Evolutionary conservation across 2,797 vertebrate species (phyloP).

Genomic region (Sardinella longiceps): DNA sequence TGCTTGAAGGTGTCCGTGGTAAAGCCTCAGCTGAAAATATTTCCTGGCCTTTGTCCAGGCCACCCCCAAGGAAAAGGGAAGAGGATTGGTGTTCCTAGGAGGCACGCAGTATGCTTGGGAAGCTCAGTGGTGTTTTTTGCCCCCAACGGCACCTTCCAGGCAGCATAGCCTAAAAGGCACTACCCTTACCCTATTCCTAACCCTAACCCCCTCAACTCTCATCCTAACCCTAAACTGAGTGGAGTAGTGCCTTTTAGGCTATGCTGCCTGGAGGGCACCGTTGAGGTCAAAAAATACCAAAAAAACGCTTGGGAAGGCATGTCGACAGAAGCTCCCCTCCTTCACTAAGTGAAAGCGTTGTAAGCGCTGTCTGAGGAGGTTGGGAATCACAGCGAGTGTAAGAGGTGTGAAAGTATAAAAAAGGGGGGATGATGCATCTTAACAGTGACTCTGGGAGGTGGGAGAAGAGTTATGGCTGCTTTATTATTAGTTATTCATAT

Average conservation of each 20-base stretch:
- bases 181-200: no score
- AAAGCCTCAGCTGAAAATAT: not conserved
- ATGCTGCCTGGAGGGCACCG: no score
- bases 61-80: not conserved
- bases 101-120: not conserved
- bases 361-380: not conserved
- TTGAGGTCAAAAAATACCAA: no score
- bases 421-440: not conserved
- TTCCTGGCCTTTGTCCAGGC: not conserved
- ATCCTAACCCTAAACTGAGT: no score
- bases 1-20: not conserved
- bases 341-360: not conserved
- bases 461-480: not conserved
- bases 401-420: not conserved
- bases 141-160: no score
- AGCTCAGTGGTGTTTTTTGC: no score
- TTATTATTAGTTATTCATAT: conserved; percentile 5
- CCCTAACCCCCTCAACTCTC: no score
- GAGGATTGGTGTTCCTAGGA: not conserved
- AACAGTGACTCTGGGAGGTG: not conserved
- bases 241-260: no score
- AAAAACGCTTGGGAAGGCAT: no score
- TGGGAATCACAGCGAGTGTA: not conserved
- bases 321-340: not conserved
- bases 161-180: no score